Base-by-base conservation (phyloP, 1,140 invertebrate species). In the Drosophila virilis region DNA sequence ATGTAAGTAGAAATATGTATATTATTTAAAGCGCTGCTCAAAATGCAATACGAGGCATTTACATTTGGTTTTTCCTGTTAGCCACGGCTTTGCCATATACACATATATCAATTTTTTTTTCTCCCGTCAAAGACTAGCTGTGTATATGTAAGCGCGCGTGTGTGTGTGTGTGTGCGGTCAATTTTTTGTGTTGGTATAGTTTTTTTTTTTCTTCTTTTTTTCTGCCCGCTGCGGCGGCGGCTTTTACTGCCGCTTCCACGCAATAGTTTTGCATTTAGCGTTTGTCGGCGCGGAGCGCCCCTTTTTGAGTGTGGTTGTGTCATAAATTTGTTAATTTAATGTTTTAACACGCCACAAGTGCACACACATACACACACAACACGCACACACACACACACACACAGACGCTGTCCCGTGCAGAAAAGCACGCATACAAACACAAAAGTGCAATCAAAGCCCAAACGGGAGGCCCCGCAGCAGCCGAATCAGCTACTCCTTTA, bases 261-360 rank as follows among this genome's bases (percentile, higher is more conserved):
- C 46, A 51, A 59, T 68, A 40, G 45, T 61, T 61, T 48, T 17
- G 10, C 32, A 38, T 48, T 48, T 35, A 13, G 32, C 17, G 10
- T 40, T 48, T 55, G 15, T 57, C 28, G 51, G 37, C 28, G 12
- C 12, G 28, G 12, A 52, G 64, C 15, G 32, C 28, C 6, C 33
- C 32, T n/a, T 22, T n/a, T n/a, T 57, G 17, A 48, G 6, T 33
- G 43, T 50, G 7, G 28, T 59, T 67, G 54, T 59, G 62, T 55
- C 64, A 73, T 67, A 73, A 73, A 59, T 68, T 74, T 68, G 64
- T 68, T 68, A 74, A 68, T 74, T 74, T 74, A 68, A 60, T 74
- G 65, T 68, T 43, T 60, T 60, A 68, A 61, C 57, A 68, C 65
- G 65, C 71, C 54, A 59, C 55, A 59, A 50, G 45, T 38, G 38